Percentiles rank a stretch among this genome's conserved stretches.
Evolutionary conservation across 2,797 vertebrate species (phyloP).

Genomic region (Distichodus sexfasciatus): DNA sequence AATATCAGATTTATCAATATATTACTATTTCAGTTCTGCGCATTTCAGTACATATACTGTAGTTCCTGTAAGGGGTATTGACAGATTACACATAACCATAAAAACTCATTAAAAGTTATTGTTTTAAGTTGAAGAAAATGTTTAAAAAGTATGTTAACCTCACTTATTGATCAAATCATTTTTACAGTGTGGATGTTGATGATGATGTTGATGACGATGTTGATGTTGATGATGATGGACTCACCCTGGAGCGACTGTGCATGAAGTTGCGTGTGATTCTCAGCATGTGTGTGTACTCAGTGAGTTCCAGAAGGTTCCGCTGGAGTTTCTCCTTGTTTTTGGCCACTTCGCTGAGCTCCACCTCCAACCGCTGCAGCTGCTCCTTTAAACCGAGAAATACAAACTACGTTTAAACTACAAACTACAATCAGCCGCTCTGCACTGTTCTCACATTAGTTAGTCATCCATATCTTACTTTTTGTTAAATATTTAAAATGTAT

Average conservation of each 20-base stretch:
- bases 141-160: too few relatives aligned
- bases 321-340: constrained; percentile 93
- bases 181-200: background rate
- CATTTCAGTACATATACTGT: too few relatives aligned
- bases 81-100: too few relatives aligned
- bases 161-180: background rate
- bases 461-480: too few relatives aligned
- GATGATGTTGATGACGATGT: background rate
- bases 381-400: constrained; percentile 72
- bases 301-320: constrained; percentile 90
- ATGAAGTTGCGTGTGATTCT: constrained; percentile 84
- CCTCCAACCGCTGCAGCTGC: constrained; percentile 91
- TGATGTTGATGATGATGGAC: background rate
- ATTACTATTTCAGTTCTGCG: too few relatives aligned
- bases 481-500: background rate
- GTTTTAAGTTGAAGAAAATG: too few relatives aligned
- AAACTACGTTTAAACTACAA: too few relatives aligned
- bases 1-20: too few relatives aligned
- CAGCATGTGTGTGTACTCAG: constrained; percentile 91
- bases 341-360: constrained; percentile 90
- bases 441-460: too few relatives aligned
- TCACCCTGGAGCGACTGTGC: constrained; percentile 84
- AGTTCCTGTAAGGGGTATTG: too few relatives aligned
- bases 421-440: too few relatives aligned
- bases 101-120: too few relatives aligned